Percentiles rank a stretch among this genome's conserved stretches.
Conservation (phyloP, 2,797 vertebrate genomes). For the Craterocephalus amniculus region DNA sequence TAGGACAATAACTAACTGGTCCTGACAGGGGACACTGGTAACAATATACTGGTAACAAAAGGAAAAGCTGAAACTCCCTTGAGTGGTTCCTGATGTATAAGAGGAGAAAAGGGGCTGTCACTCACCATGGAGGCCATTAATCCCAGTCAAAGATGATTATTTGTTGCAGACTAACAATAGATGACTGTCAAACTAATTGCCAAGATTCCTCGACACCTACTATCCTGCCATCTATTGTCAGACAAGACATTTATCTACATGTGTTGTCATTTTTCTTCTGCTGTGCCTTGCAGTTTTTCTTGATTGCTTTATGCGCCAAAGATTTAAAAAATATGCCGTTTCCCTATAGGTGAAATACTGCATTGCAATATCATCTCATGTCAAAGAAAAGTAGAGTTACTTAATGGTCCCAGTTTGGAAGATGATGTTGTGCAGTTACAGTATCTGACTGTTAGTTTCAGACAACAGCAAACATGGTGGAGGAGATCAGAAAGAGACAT, state of each 20-base stretch:
- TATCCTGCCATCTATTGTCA: slow-evolving; percentile 14
- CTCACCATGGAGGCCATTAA: slow-evolving; percentile 20
- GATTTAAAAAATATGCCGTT: too few species aligned
- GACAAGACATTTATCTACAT: neutral
- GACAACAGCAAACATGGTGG: too few species aligned
- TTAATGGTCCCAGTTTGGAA: too few species aligned
- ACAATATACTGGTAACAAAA: slow-evolving; percentile 1
- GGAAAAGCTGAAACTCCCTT: slow-evolving; percentile 43
- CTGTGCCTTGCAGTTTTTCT: neutral
- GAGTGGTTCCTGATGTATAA: slow-evolving; percentile 33
- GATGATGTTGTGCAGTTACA: too few species aligned
- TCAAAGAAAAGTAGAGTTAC: too few species aligned
- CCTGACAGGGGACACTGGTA: neutral
- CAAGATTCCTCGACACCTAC: slow-evolving; percentile 13
- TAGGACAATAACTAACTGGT: neutral
- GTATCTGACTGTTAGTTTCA: too few species aligned
- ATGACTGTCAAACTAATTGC: slow-evolving; percentile 48
- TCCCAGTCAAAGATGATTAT: slow-evolving; percentile 27
- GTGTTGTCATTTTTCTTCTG: neutral
- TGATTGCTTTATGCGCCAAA: too few species aligned
- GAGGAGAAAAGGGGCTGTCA: neutral
- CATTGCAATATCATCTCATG: too few species aligned
- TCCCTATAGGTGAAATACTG: too few species aligned
- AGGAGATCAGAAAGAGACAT: too few species aligned
- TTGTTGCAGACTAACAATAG: slow-evolving; percentile 44